These are phyloP conservation scores for Brachyhypopomus occidentalis DNA, from an alignment of 2,113 vertebrate species.

Conservation along the genomic window DNA sequence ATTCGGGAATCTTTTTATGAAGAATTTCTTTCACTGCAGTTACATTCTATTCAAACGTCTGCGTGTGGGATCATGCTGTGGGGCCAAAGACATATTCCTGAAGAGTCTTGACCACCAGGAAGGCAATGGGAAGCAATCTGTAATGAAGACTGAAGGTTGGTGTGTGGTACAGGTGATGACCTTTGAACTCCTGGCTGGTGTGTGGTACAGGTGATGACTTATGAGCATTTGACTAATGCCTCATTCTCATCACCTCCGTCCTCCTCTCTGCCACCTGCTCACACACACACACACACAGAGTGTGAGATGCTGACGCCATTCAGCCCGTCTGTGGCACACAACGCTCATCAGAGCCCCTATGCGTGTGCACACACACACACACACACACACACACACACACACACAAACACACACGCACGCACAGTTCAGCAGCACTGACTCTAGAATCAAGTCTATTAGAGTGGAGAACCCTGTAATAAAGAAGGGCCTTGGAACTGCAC, in stretches of 20 bases:
- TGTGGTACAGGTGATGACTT: slow-evolving; percentile 40
- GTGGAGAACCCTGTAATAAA: neutral
- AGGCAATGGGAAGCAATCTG: no score
- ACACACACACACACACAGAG: slow-evolving; percentile 15
- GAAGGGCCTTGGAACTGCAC: neutral
- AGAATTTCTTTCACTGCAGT: no score
- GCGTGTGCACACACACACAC: no score
- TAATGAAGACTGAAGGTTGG: no score
- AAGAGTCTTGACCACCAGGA: no score
- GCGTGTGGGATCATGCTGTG: no score
- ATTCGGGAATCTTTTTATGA: neutral
- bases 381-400: neutral
- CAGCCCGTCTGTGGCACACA: slow-evolving; percentile 18
- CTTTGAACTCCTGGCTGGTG: slow-evolving; percentile 29
- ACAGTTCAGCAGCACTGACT: neutral
- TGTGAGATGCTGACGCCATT: slow-evolving; percentile 31
- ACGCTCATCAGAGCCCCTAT: slow-evolving; percentile 13
- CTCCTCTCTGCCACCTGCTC: slow-evolving; percentile 11
- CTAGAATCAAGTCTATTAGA: slow-evolving; percentile 8
- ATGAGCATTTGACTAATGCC: slow-evolving; percentile 38
- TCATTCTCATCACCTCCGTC: slow-evolving; percentile 40
- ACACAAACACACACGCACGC: neutral
- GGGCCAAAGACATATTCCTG: no score
- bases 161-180: slow-evolving; percentile 36
- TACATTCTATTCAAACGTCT: no score